These are phyloP conservation scores for Onchidella celtica DNA, from an alignment of 2,888 invertebrate genomes.

Conservation along the genomic window DNA sequence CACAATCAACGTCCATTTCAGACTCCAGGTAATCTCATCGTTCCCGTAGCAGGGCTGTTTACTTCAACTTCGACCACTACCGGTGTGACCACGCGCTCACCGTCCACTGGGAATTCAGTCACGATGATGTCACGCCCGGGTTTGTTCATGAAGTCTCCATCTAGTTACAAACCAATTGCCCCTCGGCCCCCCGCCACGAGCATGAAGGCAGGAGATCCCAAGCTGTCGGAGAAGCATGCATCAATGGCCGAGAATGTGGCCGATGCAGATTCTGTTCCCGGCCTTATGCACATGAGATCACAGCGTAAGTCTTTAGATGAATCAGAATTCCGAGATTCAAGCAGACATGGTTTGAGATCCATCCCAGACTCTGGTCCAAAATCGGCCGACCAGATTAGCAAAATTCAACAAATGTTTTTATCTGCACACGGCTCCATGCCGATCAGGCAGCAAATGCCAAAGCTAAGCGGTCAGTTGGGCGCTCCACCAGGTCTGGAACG, in stretches of 20 bases:
- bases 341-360: not conserved
- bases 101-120: not conserved
- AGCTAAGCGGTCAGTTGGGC: not conserved
- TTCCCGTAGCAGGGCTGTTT: not conserved
- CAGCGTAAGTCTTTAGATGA: slow-evolving; percentile 37
- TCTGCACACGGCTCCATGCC: slow-evolving; percentile 12
- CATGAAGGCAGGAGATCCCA: not conserved
- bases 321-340: not conserved
- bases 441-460: slow-evolving; percentile 7
- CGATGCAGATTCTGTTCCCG: not conserved
- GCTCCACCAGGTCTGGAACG: not conserved
- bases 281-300: not conserved
- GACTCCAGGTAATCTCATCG: slow-evolving; percentile 39
- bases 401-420: slow-evolving; percentile 7
- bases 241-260: slow-evolving; percentile 5
- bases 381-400: slow-evolving; percentile 27
- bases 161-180: not conserved
- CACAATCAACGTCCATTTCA: slow-evolving; percentile 48
- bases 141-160: not conserved
- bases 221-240: not conserved
- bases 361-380: slow-evolving; percentile 5
- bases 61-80: not conserved
- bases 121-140: not conserved
- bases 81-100: not conserved
- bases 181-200: not conserved